Conservation (phyloP, 2,113 vertebrate species). For the Tragelaphus imberbis region DNA sequence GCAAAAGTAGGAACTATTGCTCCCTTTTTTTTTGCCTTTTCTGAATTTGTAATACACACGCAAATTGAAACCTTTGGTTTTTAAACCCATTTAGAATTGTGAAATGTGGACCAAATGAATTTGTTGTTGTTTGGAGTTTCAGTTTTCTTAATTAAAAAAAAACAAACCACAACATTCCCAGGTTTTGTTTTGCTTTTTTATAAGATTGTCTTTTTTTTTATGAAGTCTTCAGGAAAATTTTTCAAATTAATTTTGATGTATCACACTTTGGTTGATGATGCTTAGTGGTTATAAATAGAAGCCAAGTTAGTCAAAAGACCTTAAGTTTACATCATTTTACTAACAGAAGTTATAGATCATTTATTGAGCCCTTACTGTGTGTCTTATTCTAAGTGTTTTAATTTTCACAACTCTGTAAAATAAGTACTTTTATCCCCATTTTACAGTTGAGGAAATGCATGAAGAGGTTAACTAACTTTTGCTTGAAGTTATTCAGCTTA, state of each 20-base stretch:
- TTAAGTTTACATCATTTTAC: conserved; percentile 23
- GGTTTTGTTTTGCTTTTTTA: background rate
- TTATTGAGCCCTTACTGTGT: background rate
- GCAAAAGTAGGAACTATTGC: background rate
- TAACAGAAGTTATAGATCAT: background rate
- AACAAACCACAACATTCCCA: background rate
- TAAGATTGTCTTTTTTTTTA: background rate
- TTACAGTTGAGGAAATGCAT: conserved; percentile 49
- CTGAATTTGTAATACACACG: background rate
- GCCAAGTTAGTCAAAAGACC: background rate
- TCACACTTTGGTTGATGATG: conserved; percentile 5
- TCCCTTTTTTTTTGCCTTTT: conserved; percentile 34
- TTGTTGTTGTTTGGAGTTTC: background rate
- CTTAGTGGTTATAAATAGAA: conserved; percentile 45
- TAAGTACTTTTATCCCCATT: background rate
- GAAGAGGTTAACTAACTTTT: background rate
- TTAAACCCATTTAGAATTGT: conserved; percentile 37
- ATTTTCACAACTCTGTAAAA: background rate
- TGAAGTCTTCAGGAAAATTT: conserved; percentile 1
- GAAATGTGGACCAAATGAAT: background rate
- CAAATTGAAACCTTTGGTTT: background rate
- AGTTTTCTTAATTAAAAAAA: background rate
- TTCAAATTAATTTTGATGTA: conserved; percentile 35
- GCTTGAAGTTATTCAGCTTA: background rate
- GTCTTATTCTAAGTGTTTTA: background rate